These are phyloP conservation scores for Willisornis vidua DNA, from an alignment of 2,113 vertebrate genomes.

Conservation along the genomic window DNA sequence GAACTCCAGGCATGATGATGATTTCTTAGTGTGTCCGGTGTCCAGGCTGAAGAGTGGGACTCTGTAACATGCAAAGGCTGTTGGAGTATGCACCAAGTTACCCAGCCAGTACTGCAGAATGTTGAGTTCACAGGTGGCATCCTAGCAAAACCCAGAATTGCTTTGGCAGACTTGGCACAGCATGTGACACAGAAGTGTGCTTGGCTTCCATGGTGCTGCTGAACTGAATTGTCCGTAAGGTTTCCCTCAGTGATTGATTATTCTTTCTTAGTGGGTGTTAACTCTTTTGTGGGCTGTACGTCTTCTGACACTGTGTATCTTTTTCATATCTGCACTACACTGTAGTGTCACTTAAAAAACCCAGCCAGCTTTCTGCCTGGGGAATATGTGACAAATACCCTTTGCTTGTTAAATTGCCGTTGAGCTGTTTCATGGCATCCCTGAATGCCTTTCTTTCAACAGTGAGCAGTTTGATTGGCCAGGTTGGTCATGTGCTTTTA, in stretches of 20 bases:
- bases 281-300: background rate
- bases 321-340: background rate
- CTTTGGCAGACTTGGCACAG: background rate
- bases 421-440: background rate
- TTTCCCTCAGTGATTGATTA: background rate
- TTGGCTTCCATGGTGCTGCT: background rate
- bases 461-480: background rate
- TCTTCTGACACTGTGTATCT: background rate
- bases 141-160: background rate
- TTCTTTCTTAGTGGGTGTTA: background rate
- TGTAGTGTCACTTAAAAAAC: background rate
- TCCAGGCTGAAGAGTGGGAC: rapidly evolving
- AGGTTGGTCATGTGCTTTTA: background rate
- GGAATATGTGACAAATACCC: background rate
- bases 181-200: background rate
- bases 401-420: background rate
- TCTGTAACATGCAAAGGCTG: background rate
- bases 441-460: background rate
- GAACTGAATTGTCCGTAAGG: background rate
- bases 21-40: background rate
- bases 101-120: background rate
- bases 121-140: background rate
- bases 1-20: background rate
- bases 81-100: background rate
- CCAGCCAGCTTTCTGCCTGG: background rate